Percentiles rank a stretch among this genome's conserved stretches.
These are phyloP conservation scores for Saturnia japonica DNA, from an alignment of 2,888 invertebrate species.

Conservation along the genomic window DNA sequence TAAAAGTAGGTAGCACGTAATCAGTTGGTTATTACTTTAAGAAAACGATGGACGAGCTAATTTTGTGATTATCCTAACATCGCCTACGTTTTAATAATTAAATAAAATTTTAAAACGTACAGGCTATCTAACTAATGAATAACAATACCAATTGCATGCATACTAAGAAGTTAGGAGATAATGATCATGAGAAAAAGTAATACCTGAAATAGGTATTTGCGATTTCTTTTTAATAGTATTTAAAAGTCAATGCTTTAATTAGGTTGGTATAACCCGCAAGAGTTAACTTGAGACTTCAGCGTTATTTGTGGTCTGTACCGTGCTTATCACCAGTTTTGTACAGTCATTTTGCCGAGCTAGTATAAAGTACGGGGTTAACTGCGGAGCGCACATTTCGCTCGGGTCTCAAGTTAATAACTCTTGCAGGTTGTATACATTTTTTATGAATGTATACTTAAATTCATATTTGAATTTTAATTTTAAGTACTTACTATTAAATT, in stretches of 20 bases:
- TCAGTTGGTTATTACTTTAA: neutral
- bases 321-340: too few relatives aligned
- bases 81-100: neutral
- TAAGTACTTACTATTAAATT: too few relatives aligned
- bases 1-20: constrained; percentile 16
- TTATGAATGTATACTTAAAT: too few relatives aligned
- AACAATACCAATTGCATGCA: neutral
- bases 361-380: too few relatives aligned
- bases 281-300: too few relatives aligned
- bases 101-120: neutral
- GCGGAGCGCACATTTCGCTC: too few relatives aligned
- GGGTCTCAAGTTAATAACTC: too few relatives aligned
- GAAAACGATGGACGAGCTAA: neutral
- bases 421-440: too few relatives aligned
- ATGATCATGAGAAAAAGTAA: neutral
- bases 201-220: neutral
- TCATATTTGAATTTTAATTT: too few relatives aligned
- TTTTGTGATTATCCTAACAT: neutral
- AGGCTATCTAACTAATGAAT: neutral
- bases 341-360: too few relatives aligned
- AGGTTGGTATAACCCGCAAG: too few relatives aligned
- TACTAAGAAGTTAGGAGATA: neutral
- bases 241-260: neutral
- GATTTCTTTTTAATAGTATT: neutral
- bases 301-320: too few relatives aligned